Conservation (phyloP, 2,113 vertebrate genomes). For the Passerina amoena region DNA sequence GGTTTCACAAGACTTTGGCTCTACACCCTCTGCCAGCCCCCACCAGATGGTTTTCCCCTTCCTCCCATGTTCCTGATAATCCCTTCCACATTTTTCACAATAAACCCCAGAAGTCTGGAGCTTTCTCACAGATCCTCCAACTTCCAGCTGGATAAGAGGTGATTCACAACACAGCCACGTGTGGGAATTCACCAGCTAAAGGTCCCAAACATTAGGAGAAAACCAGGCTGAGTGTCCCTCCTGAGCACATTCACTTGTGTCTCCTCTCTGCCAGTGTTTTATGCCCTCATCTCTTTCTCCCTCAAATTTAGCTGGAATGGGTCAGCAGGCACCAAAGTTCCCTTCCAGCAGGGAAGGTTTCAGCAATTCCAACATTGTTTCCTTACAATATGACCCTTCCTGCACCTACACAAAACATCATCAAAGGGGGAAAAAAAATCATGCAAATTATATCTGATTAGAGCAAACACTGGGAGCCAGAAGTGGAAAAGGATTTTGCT, state of each 20-base stretch:
- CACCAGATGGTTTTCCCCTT: not conserved
- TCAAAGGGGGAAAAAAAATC: not conserved
- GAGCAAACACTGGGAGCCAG: not conserved
- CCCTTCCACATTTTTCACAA: not conserved
- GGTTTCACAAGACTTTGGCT: not conserved
- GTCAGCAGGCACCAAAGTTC: not conserved
- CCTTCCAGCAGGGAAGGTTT: not conserved
- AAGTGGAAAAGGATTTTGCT: not conserved
- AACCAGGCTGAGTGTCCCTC: not conserved
- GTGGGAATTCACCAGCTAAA: not conserved
- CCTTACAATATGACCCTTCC: not conserved
- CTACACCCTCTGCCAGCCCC: not conserved
- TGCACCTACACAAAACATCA: not conserved
- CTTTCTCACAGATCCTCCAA: not conserved
- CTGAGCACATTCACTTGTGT: fast-evolving
- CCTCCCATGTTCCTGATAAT: not conserved
- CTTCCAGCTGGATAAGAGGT: not conserved
- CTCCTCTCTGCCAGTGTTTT: not conserved
- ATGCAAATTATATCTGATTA: not conserved
- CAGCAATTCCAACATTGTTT: not conserved
- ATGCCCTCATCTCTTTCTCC: not conserved
- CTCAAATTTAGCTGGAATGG: not conserved
- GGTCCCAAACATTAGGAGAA: not conserved
- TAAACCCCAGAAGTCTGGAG: not conserved
- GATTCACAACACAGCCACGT: fast-evolving